Evolutionary conservation across 2,888 invertebrate genomes (phyloP).

Genomic region (Pristionchus fissidentatus): DNA sequence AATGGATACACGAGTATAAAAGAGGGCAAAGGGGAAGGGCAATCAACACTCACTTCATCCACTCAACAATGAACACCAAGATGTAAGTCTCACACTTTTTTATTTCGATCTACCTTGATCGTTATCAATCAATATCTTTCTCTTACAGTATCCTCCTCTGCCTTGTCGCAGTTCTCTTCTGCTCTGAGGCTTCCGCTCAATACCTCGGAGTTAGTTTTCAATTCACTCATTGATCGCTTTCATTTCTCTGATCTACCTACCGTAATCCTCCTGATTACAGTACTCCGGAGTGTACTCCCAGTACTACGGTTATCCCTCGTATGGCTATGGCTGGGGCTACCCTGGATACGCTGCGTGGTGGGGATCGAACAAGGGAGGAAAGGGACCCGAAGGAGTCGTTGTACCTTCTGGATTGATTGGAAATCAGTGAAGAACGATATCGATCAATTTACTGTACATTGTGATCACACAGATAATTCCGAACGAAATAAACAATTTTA

Average conservation of each 20-base stretch:
- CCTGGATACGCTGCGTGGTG: conserved; percentile 17
- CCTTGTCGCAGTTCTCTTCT: not conserved
- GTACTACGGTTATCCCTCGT: not conserved
- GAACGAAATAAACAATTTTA: not conserved
- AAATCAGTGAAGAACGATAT: too few relatives aligned
- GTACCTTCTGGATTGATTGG: too few relatives aligned
- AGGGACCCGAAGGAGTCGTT: not conserved
- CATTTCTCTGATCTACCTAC: too few relatives aligned
- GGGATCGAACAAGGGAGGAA: conserved; percentile 22
- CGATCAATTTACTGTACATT: too few relatives aligned
- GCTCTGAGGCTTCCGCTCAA: not conserved
- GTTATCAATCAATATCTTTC: not conserved
- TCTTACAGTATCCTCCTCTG: not conserved
- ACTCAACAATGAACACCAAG: conserved; percentile 28
- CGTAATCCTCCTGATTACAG: not conserved
- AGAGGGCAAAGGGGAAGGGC: not conserved
- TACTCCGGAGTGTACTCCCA: not conserved
- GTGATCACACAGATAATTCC: not conserved
- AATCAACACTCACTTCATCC: not conserved
- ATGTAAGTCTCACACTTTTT: not conserved
- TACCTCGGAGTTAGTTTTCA: not conserved
- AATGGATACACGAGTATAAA: too few relatives aligned
- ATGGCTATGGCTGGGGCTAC: not conserved
- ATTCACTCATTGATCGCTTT: not conserved
- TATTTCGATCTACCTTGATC: not conserved